These are phyloP conservation scores for Zenarchopterus dispar DNA, from an alignment of 2,797 vertebrate species.

Conservation along the genomic window DNA sequence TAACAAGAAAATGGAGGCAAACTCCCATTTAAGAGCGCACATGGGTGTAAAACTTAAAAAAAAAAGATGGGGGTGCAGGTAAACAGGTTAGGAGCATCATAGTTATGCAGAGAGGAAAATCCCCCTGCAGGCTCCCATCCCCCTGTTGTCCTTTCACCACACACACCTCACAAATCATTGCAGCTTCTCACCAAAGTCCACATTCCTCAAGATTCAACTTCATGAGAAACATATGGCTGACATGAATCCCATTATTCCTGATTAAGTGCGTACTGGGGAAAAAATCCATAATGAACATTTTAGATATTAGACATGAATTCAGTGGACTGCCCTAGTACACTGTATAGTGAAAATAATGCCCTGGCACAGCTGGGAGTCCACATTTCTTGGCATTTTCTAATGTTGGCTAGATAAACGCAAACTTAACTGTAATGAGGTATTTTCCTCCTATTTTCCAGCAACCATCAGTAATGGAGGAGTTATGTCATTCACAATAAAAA, in stretches of 20 bases:
- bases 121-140: constrained; percentile 59
- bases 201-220: constrained; percentile 81
- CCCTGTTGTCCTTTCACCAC: constrained; percentile 71
- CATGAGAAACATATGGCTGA: constrained; percentile 82
- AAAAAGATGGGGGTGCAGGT: constrained; percentile 55
- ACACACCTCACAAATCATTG: constrained; percentile 82
- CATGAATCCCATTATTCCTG: constrained; percentile 77
- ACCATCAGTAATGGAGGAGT: constrained; percentile 1
- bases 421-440: constrained; percentile 22
- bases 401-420: constrained; percentile 36
- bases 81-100: constrained; percentile 64
- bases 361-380: constrained; percentile 19
- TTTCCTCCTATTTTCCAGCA: constrained; percentile 15
- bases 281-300: constrained; percentile 72
- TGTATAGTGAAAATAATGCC: constrained; percentile 12
- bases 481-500: constrained; percentile 1
- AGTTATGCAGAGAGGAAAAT: constrained; percentile 49
- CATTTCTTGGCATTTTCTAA: constrained; percentile 26
- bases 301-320: constrained; percentile 48
- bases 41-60: constrained; percentile 59
- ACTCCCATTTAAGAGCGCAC: constrained; percentile 60
- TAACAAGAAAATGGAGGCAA: constrained; percentile 50
- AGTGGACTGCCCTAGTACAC: constrained; percentile 25
- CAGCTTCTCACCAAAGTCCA: constrained; percentile 77
- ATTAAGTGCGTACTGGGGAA: constrained; percentile 71